Evolutionary conservation across 2,888 invertebrate genomes (phyloP), one percentile per base, ranked within the genome.

Genomic region (Cataglyphis rosenhaueri): DNA sequence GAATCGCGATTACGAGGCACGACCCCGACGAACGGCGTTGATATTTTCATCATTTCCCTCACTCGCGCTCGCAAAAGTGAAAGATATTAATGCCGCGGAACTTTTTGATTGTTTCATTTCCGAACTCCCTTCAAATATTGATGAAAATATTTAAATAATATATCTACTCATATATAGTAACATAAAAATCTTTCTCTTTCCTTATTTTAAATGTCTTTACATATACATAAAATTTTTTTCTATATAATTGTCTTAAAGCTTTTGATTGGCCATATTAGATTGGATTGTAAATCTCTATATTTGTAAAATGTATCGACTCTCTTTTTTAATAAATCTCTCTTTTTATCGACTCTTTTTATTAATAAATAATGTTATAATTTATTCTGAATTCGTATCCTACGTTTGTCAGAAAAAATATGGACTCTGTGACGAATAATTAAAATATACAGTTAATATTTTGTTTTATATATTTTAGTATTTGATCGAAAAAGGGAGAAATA

Each of bases 21-120:
- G 15, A 29, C 6, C 52, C 52, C 59, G 59, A 74, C 44, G 68
- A 25, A 75, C 52, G 38, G 38, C 38, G 3, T 38, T 66, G 55
- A 76, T 76, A 41, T 76, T 76, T 76, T 68, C n/a, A 55, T 55
- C 55, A 68, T 76, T 66, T 76, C 68, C 68, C 66, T 76, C 55
- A 68, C 38, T 76, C 38, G 15, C 38, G 68, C 55, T 55, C 55
- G 29, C 76, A 68, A 76, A 76, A 76, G 52, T 68, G 52, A 66
- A 66, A 66, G 35, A 68, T 76, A 68, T 76, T 76, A 55, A 76
- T 32, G 38, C 55, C 38, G 41, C 41, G 29, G 41, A 66, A 76
- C 68, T 76, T 68, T 41, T 25, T 38, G 8, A 55, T 41, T 41
- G 29, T 68, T 76, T 66, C n/a, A 55, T 55, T 76, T 41, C 38